Conservation (phyloP, 2,797 vertebrate species). For the Ambastaia sidthimunki region DNA sequence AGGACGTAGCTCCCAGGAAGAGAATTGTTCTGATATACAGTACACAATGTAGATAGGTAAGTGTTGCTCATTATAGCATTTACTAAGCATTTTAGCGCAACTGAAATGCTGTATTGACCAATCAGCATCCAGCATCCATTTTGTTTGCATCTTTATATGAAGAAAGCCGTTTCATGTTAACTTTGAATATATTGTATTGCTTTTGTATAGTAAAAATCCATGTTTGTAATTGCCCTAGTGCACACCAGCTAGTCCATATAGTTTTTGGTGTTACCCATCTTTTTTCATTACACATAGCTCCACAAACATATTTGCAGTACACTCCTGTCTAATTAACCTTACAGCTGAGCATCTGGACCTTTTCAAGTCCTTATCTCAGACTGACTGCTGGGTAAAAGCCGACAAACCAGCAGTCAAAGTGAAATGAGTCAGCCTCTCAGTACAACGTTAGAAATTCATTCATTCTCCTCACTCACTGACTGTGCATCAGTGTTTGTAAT, state of each 20-base stretch:
- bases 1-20: too few relatives aligned
- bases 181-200: neutral
- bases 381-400: constrained; percentile 34
- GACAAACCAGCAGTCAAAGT: constrained; percentile 51
- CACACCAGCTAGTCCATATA: neutral
- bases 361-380: constrained; percentile 25
- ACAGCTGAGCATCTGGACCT: constrained; percentile 21
- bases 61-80: too few relatives aligned
- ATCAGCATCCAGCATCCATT: too few relatives aligned
- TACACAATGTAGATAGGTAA: too few relatives aligned
- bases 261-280: neutral
- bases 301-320: constrained; percentile 25
- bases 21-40: too few relatives aligned
- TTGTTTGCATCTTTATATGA: too few relatives aligned
- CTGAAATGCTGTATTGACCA: too few relatives aligned
- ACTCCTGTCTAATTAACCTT: constrained; percentile 28
- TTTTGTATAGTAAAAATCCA: neutral
- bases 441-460: constrained; percentile 44
- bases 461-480: constrained; percentile 34
- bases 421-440: constrained; percentile 53
- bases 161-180: too few relatives aligned
- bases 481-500: constrained; percentile 17
- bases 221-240: neutral
- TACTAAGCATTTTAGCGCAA: too few relatives aligned
- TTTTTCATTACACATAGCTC: neutral